Evolutionary conservation across 2,797 vertebrate genomes (phyloP).

Genomic region (Melanotaenia trifasciata): DNA sequence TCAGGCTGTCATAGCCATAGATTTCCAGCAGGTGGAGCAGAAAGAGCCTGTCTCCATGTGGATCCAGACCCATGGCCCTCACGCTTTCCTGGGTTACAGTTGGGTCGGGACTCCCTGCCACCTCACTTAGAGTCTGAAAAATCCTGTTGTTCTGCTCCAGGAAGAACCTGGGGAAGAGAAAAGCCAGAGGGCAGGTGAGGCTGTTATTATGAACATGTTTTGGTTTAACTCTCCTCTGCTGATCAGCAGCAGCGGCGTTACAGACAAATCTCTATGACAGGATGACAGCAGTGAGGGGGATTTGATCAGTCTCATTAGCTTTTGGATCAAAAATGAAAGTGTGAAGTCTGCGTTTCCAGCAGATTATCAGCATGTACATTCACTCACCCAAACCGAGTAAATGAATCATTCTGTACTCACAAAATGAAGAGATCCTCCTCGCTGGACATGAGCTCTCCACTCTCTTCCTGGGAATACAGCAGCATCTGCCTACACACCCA

Average conservation of each 20-base stretch:
- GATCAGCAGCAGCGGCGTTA: too few relatives aligned
- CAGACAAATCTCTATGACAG: too few relatives aligned
- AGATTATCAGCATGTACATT: background rate
- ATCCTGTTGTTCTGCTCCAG: conserved; percentile 96
- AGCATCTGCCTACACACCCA: conserved; percentile 88
- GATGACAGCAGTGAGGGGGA: too few relatives aligned
- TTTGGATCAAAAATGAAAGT: too few relatives aligned
- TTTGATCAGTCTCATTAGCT: too few relatives aligned
- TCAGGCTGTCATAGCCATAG: conserved; percentile 93
- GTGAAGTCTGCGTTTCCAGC: background rate
- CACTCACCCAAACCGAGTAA: background rate
- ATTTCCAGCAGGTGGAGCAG: conserved; percentile 95
- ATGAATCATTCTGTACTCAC: conserved; percentile 81
- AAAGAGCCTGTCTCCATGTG: conserved; percentile 92
- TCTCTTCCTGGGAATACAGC: conserved; percentile 94
- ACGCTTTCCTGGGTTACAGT: conserved; percentile 92
- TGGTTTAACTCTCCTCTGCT: too few relatives aligned
- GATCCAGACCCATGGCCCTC: conserved; percentile 94
- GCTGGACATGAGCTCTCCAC: conserved; percentile 89
- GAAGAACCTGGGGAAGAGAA: conserved; percentile 86
- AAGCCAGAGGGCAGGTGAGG: background rate
- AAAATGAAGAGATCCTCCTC: conserved; percentile 97
- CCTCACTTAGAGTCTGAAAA: conserved; percentile 93
- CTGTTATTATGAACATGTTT: background rate
- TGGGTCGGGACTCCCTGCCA: conserved; percentile 91